Evolutionary conservation across 2,113 vertebrate genomes (phyloP), one percentile per base, ranked within the genome.

Genomic region (Syrrhaptes paradoxus): DNA sequence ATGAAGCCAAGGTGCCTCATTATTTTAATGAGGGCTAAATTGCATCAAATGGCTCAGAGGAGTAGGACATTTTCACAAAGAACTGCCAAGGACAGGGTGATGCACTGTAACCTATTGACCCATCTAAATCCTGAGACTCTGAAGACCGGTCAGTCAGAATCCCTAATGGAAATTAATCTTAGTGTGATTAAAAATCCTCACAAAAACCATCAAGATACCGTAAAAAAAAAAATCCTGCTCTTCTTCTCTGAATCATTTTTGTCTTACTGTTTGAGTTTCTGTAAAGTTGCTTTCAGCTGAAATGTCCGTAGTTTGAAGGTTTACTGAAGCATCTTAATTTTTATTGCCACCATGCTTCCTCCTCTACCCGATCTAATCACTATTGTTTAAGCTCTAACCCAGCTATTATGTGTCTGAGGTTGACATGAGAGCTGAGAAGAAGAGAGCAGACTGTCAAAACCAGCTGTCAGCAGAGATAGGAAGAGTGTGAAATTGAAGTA

Each of bases 281-380:
- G 18, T 63, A 36, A 93, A 91, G 65, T 61, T 87, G 62, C 79
- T 92, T 93, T 71, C 78, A 83, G 52, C 70, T 68, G 87, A 84
- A 89, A 54, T 52, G n/a, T 34, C 24, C 31, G 24, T 43, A 71
- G 18, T 91, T 89, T 94, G 88, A 93, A 89, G 74, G 83, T 79
- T 96, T 96, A 94, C 90, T 93, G 94, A 96, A 95, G 89, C 81
- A 87, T 94, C 94, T 91, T 96, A 94, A 95, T 96, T 97, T 96
- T 95, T 97, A 89, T 96, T 97, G 89, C 46, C 58, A 94, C 54
- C 52, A 17, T 78, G 49, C 82, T 96, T 95, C 75, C 73, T 96
- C 32, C 70, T 97, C 73, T 92, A 85, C 78, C 86, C 62, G 41
- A 93, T 96, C 36, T 92, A 97, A 95, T 97, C 85, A 96, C 77